These are phyloP conservation scores for Morpho achilles DNA, from an alignment of 2,888 invertebrate species.

Conservation along the genomic window DNA sequence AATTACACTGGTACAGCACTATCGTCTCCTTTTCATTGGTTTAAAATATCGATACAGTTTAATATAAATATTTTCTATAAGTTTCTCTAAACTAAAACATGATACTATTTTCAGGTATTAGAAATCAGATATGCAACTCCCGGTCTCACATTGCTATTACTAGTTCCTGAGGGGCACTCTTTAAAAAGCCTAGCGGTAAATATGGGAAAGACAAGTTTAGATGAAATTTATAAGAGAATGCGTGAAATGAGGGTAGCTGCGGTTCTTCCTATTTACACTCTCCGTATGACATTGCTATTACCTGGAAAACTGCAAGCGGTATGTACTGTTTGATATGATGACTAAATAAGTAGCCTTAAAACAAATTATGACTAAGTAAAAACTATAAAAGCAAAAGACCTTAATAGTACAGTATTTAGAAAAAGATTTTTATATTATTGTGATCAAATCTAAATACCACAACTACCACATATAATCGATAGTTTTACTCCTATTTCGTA, in stretches of 20 bases:
- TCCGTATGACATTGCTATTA: slow-evolving; percentile 66
- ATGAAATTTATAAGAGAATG: slow-evolving; percentile 41
- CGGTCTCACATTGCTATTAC: slow-evolving; percentile 53
- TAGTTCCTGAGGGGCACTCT: slow-evolving; percentile 53
- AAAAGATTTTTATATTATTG: no score
- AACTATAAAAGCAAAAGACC: no score
- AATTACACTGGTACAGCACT: no score
- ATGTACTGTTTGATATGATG: slow-evolving; percentile 28
- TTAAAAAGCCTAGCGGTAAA: slow-evolving; percentile 41
- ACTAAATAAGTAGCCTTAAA: no score
- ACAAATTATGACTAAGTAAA: no score
- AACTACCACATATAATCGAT: no score
- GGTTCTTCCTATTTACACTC: slow-evolving; percentile 61
- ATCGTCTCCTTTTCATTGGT: no score
- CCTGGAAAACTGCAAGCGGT: slow-evolving; percentile 63
- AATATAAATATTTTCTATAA: no score
- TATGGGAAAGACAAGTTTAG: slow-evolving; percentile 38
- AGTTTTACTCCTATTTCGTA: no score
- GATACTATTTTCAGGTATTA: slow-evolving; percentile 48
- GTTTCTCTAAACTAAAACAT: neutral
- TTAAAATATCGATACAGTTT: no score
- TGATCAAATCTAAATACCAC: no score
- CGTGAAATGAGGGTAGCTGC: slow-evolving; percentile 47
- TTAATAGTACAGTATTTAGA: no score
- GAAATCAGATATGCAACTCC: slow-evolving; percentile 61